Percentiles rank a stretch among this genome's conserved stretches.
These are phyloP conservation scores for Elgaria multicarinata DNA, from an alignment of 2,113 vertebrate species.

Conservation along the genomic window DNA sequence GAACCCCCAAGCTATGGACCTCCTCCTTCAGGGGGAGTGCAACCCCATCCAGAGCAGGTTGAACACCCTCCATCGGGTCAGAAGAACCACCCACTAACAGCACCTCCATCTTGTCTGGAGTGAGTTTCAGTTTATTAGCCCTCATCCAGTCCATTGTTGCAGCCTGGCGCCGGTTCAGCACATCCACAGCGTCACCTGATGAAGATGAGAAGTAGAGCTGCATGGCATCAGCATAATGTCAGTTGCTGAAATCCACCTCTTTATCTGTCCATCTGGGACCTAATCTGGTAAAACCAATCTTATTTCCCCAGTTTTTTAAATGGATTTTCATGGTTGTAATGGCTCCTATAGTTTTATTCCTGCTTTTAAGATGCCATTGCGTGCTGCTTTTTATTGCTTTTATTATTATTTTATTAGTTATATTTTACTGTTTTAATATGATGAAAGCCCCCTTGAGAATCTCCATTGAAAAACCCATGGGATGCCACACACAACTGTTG, in stretches of 20 bases:
- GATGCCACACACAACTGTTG: neutral
- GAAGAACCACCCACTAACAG: no score
- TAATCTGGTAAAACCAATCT: neutral
- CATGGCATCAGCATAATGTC: no score
- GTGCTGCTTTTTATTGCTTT: neutral
- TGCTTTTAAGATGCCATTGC: neutral
- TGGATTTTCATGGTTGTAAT: neutral
- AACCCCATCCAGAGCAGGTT: no score
- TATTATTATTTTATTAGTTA: neutral
- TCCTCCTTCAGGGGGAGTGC: no score
- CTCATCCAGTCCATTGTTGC: no score
- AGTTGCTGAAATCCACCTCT: neutral
- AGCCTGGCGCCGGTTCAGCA: no score
- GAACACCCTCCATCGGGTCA: no score
- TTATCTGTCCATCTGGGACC: neutral
- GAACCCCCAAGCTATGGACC: no score
- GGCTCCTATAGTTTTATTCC: neutral
- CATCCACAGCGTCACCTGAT: no score
- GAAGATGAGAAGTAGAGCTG: no score
- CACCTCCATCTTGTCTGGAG: no score
- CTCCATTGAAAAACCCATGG: neutral
- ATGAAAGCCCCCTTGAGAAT: neutral
- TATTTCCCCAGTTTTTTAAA: neutral
- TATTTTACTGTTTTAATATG: neutral
- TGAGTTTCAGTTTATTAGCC: no score